Conservation (phyloP, 2,113 vertebrate genomes). For the Spilogale gracilis region DNA sequence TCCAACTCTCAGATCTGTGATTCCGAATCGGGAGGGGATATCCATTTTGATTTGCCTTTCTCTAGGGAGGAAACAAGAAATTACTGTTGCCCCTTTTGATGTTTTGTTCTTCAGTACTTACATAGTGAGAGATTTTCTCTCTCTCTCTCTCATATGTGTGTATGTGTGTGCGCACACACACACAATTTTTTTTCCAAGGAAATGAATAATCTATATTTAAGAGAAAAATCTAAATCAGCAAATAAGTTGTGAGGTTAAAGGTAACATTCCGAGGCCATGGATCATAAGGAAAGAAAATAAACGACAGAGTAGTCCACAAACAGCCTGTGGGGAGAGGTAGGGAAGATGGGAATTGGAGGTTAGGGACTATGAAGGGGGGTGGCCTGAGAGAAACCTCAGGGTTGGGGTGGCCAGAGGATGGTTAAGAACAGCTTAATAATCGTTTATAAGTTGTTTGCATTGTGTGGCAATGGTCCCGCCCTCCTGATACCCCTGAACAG, state of each 20-base stretch:
- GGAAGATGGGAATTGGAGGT: too few relatives aligned
- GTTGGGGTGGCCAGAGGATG: rapidly evolving
- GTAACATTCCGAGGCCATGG: not conserved
- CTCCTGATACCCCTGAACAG: not conserved
- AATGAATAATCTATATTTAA: not conserved
- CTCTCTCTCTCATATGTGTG: not conserved
- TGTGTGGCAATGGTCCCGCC: rapidly evolving
- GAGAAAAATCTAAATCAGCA: not conserved
- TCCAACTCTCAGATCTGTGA: not conserved
- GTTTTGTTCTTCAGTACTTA: not conserved
- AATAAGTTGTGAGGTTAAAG: not conserved
- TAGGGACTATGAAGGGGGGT: not conserved
- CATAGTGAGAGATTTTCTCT: not conserved
- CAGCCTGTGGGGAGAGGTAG: not conserved
- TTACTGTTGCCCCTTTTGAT: not conserved
- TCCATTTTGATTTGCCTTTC: not conserved
- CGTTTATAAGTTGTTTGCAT: rapidly evolving
- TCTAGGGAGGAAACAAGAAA: not conserved
- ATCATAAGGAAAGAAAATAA: not conserved
- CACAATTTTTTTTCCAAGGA: not conserved
- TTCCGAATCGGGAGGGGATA: not conserved
- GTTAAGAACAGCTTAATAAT: not conserved
- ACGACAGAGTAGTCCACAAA: rapidly evolving
- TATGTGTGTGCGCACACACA: not conserved
- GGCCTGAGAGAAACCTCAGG: not conserved